Evolutionary conservation across 2,888 invertebrate genomes (phyloP).

Genomic region (Hyalella azteca): DNA sequence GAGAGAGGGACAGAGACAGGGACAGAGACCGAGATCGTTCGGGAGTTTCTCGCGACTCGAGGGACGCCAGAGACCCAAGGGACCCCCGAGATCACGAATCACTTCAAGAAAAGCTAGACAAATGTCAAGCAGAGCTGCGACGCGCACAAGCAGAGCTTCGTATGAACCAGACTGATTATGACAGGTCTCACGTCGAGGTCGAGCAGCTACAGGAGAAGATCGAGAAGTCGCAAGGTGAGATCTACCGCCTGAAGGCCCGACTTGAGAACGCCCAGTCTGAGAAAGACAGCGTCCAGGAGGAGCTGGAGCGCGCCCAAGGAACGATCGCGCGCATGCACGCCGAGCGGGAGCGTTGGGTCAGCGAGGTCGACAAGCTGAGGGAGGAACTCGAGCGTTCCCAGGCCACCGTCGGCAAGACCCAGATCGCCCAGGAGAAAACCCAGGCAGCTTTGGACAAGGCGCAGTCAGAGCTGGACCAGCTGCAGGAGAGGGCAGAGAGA

Average conservation of each 20-base stretch:
- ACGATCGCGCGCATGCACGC: conserved; percentile 67
- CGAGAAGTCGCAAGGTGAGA: conserved; percentile 93
- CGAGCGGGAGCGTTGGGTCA: conserved; percentile 59
- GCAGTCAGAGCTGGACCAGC: conserved; percentile 86
- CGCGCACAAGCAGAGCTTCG: conserved; percentile 87
- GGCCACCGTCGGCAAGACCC: conserved; percentile 62
- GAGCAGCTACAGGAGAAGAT: conserved; percentile 87
- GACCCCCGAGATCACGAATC: conserved; percentile 63
- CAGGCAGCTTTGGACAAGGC: conserved; percentile 87
- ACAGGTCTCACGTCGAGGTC: conserved; percentile 82
- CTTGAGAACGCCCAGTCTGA: conserved; percentile 94
- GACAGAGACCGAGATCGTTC: conserved; percentile 33
- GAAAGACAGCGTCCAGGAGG: conserved; percentile 89
- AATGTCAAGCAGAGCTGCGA: conserved; percentile 80
- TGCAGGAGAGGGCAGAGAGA: conserved; percentile 87
- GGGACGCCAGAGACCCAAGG: background rate
- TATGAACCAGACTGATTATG: conserved; percentile 89
- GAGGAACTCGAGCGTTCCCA: conserved; percentile 89
- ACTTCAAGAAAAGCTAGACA: conserved; percentile 76
- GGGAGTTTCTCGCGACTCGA: background rate
- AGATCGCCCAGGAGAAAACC: conserved; percentile 88
- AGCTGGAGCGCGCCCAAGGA: conserved; percentile 85
- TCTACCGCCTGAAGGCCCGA: conserved; percentile 90
- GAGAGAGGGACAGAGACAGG: conserved; percentile 23
- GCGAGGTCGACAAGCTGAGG: conserved; percentile 75